A percentile compares a stretch with the other conserved stretches of the same genome.
Evolutionary conservation across 1,140 invertebrate species (phyloP).

Genomic region (Pygmarrhopalites habei): DNA sequence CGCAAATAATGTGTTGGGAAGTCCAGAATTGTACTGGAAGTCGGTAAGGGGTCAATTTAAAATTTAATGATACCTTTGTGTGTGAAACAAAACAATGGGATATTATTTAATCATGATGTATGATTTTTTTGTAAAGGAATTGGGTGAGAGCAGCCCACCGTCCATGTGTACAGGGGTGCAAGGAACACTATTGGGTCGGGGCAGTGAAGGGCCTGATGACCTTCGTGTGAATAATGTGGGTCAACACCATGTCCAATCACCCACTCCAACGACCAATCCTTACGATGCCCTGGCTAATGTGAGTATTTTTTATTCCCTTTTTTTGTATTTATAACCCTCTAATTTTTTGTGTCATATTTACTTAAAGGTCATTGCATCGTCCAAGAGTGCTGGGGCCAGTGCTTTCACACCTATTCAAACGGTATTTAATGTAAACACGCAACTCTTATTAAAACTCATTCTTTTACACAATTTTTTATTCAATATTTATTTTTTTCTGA

Average conservation of each 20-base stretch:
- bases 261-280: constrained; percentile 46
- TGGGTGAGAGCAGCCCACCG: constrained; percentile 38
- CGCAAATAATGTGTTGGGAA: constrained; percentile 25
- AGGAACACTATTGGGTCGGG: constrained; percentile 29
- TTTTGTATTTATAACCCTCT: too few species aligned
- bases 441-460: too few species aligned
- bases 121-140: too few species aligned
- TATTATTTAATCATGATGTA: too few species aligned
- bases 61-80: too few species aligned
- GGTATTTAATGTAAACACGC: constrained; percentile 35
- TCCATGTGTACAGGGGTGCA: constrained; percentile 27
- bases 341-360: too few species aligned
- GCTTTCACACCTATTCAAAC: constrained; percentile 80
- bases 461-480: too few species aligned
- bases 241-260: constrained; percentile 44
- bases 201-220: constrained; percentile 41
- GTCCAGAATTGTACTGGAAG: constrained; percentile 39
- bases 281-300: constrained; percentile 41
- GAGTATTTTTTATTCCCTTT: too few species aligned
- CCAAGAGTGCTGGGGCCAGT: constrained; percentile 55
- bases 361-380: constrained; percentile 39
- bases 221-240: constrained; percentile 40
- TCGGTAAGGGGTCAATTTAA: too few species aligned
- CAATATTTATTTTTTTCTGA: too few species aligned
- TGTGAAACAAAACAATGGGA: too few species aligned